phyloP scores from a whole-genome alignment of 1,140 invertebrate species.

The Chlorops oryzae region DNA sequence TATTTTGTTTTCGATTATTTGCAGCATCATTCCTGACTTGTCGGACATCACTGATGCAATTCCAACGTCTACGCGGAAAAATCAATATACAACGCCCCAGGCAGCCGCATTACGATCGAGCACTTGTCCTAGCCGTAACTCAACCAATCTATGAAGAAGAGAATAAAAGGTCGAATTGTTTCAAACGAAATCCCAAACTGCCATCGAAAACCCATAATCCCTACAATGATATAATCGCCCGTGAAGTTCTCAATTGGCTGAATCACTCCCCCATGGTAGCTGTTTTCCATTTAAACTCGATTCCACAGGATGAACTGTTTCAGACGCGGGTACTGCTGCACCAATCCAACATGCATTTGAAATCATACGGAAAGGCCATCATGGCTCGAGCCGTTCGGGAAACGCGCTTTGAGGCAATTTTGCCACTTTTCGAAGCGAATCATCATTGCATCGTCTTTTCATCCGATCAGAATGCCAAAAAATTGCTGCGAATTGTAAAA shows the following conservation, averaged over 20 bases:
- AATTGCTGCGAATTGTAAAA: conserved; percentile 56
- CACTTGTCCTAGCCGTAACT: conserved; percentile 56
- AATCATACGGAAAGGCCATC: conserved; percentile 56
- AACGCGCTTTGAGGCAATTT: conserved; percentile 56
- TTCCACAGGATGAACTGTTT: conserved; percentile 55
- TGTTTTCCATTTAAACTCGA: conserved; percentile 65
- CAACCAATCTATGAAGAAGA: conserved; percentile 50
- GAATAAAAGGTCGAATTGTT: conserved; percentile 26
- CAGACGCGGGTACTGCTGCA: conserved; percentile 55
- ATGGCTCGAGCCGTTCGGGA: conserved; percentile 55
- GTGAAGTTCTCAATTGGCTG: conserved; percentile 63
- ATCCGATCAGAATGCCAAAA: conserved; percentile 52
- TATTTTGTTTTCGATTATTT: too few species aligned
- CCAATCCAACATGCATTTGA: conserved; percentile 60
- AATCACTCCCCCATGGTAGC: conserved; percentile 63
- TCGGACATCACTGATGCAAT: conserved; percentile 50
- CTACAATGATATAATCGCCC: conserved; percentile 62
- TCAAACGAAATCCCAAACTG: conserved; percentile 21
- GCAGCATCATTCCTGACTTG: too few species aligned
- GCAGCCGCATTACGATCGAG: conserved; percentile 59
- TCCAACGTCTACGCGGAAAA: conserved; percentile 61
- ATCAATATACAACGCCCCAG: conserved; percentile 69
- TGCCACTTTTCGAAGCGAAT: conserved; percentile 54
- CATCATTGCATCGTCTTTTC: conserved; percentile 60
- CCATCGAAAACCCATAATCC: conserved; percentile 53